These are phyloP conservation scores for Anthopleura sola DNA, from an alignment of 64 coral and sea anemone genomes.

Conservation along the genomic window DNA sequence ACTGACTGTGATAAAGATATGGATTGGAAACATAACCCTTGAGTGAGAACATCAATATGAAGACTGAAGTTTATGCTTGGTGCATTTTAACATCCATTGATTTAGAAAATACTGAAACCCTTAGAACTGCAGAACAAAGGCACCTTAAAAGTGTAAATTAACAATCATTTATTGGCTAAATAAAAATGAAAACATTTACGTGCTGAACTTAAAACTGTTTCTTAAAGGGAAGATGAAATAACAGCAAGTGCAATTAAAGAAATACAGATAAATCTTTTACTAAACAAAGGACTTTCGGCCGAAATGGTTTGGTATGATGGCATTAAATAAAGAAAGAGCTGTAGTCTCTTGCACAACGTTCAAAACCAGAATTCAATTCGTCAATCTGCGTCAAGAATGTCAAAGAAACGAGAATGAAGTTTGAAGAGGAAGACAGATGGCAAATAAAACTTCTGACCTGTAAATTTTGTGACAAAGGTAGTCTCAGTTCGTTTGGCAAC, in stretches of 20 bases:
- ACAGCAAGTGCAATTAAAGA: neutral
- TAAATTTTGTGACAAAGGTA: neutral
- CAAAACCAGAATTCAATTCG: neutral
- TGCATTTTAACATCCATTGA: neutral
- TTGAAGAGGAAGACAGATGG: neutral
- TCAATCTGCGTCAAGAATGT: neutral
- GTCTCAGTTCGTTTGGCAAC: constrained; percentile 1
- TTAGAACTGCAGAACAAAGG: neutral
- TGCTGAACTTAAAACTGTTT: neutral
- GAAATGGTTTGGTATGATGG: neutral
- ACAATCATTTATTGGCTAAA: neutral
- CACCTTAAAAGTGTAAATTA: neutral
- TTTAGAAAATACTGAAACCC: neutral
- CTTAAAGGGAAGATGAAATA: neutral
- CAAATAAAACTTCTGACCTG: neutral
- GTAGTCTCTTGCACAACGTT: neutral
- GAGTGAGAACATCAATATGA: too few species aligned
- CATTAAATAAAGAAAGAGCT: neutral
- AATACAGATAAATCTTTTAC: neutral
- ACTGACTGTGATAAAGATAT: too few species aligned
- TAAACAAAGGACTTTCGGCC: neutral
- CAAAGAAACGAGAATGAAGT: neutral
- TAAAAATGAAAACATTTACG: neutral
- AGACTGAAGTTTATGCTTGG: neutral
- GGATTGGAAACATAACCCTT: too few species aligned